phyloP scores from a whole-genome alignment of 1,140 invertebrate species.

The Penaeus japonicus region DNA sequence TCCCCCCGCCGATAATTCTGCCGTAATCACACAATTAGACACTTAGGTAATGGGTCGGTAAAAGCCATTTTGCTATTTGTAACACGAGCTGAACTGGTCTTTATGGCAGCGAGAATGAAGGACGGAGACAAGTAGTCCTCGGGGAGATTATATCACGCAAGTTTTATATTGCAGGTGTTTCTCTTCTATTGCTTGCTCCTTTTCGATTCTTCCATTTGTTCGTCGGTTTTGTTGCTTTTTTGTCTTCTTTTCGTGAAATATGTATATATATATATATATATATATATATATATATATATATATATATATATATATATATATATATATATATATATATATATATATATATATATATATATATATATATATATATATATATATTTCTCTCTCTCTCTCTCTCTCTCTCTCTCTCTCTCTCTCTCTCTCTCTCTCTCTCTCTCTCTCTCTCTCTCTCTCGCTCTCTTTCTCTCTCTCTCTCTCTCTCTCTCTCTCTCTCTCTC shows the following conservation, averaged over 20 bases:
- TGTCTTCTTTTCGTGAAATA: background rate
- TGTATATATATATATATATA: background rate
- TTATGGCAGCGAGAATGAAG: background rate
- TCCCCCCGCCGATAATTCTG: background rate
- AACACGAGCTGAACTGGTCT: background rate
- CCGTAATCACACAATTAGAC: background rate
- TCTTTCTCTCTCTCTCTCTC: too few relatives aligned
- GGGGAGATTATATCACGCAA: too few relatives aligned
- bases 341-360: background rate
- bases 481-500: too few relatives aligned
- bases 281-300: background rate
- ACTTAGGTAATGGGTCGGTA: background rate
- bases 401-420: too few relatives aligned
- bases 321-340: conserved; percentile 16
- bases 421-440: too few relatives aligned
- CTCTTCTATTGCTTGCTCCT: background rate
- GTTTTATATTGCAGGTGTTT: too few relatives aligned
- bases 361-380: background rate
- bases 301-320: conserved; percentile 31
- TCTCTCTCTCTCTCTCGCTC: too few relatives aligned
- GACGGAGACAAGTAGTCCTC: background rate
- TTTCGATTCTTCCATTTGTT: background rate
- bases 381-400: too few relatives aligned
- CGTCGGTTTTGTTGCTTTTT: background rate
- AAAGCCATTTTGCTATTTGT: background rate